Conservation (phyloP, 2,888 invertebrate genomes). For the Tanypteryx hageni region DNA sequence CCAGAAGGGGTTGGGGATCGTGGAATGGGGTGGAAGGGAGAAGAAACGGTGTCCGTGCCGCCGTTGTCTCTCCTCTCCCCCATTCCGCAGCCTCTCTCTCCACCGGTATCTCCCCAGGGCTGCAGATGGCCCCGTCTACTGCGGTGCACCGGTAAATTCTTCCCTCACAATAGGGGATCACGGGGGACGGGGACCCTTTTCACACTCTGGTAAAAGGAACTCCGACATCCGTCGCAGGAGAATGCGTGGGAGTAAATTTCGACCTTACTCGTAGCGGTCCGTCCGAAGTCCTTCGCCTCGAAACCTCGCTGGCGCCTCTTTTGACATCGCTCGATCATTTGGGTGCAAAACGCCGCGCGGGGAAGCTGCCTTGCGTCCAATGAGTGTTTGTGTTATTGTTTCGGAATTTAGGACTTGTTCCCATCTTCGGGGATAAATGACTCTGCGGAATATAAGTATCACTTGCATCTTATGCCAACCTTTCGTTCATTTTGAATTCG, state of each 20-base stretch:
- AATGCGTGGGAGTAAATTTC: background rate
- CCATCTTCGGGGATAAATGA: too few species aligned
- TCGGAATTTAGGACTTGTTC: too few species aligned
- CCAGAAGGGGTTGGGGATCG: conserved; percentile 72
- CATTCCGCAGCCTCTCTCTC: conserved; percentile 65
- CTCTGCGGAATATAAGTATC: too few species aligned
- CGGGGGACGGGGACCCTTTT: background rate
- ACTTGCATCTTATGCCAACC: too few species aligned
- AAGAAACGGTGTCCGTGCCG: conserved; percentile 69
- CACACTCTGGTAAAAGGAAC: background rate
- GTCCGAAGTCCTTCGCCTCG: background rate
- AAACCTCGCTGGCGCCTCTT: background rate
- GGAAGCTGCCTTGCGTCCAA: too few species aligned
- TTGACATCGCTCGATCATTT: background rate
- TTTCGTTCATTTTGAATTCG: too few species aligned
- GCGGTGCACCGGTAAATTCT: conserved; percentile 1
- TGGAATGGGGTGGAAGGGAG: conserved; percentile 70
- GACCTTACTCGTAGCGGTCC: background rate
- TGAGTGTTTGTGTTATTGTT: too few species aligned
- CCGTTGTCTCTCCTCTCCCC: conserved; percentile 42
- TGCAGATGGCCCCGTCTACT: conserved; percentile 8
- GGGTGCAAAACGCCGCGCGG: background rate
- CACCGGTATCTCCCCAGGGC: conserved; percentile 60
- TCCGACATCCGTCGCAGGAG: background rate
- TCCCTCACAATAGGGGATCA: conserved; percentile 1